These are phyloP conservation scores for Drosophila bifasciata DNA, from an alignment of 1,140 invertebrate genomes.

Conservation along the genomic window DNA sequence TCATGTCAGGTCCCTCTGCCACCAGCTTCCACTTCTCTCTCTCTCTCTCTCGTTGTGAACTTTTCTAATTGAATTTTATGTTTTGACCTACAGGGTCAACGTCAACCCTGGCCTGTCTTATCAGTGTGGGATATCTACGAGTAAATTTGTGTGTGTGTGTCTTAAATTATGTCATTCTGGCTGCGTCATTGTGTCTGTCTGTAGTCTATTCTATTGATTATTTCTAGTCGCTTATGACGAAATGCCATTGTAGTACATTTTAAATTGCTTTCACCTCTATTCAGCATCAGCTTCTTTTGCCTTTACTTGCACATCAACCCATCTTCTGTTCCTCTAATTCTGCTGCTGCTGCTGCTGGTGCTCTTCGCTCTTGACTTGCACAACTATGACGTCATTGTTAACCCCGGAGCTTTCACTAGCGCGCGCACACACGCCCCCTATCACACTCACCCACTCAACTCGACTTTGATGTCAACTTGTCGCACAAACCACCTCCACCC, in stretches of 20 bases:
- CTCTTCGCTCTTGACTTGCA: slow-evolving; percentile 43
- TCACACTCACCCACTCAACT: slow-evolving; percentile 12
- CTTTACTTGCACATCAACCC: neutral
- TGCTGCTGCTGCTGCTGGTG: neutral
- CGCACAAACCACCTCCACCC: too few relatives aligned
- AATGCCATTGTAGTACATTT: slow-evolving; percentile 55
- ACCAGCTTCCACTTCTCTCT: neutral
- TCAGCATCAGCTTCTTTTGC: neutral
- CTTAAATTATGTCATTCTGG: slow-evolving; percentile 72
- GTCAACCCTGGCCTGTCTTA: slow-evolving; percentile 56
- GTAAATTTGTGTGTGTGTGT: slow-evolving; percentile 4
- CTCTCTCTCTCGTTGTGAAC: slow-evolving; percentile 40
- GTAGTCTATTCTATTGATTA: slow-evolving; percentile 62
- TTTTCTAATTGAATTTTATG: slow-evolving; percentile 75
- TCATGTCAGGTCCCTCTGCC: slow-evolving; percentile 23
- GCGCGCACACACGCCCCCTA: neutral
- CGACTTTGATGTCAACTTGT: slow-evolving; percentile 39
- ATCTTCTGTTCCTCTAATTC: neutral
- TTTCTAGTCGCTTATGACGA: slow-evolving; percentile 71
- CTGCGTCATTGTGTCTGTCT: slow-evolving; percentile 78
- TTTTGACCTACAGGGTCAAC: slow-evolving; percentile 43
- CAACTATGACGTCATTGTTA: slow-evolving; percentile 79
- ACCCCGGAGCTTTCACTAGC: slow-evolving; percentile 70
- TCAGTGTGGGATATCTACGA: slow-evolving; percentile 18
- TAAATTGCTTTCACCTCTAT: slow-evolving; percentile 49